These are phyloP conservation scores for Lasiommata megera DNA, from an alignment of 2,888 invertebrate species.

Conservation along the genomic window DNA sequence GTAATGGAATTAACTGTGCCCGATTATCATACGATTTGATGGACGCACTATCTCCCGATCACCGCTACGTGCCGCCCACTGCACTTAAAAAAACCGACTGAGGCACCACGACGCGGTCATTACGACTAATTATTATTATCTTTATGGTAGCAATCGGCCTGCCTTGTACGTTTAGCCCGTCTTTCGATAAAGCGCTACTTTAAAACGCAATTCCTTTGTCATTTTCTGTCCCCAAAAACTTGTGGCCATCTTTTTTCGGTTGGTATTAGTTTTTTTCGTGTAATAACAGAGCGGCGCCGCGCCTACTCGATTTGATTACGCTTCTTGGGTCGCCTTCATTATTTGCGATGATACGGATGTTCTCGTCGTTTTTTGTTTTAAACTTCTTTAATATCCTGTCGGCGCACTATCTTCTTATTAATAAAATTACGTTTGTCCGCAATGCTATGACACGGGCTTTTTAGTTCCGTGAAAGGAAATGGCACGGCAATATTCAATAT, in stretches of 20 bases:
- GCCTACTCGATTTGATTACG: conserved; percentile 50
- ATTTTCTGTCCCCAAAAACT: conserved; percentile 55
- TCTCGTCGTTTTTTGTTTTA: conserved; percentile 54
- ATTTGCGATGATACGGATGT: conserved; percentile 74
- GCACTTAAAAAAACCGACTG: conserved; percentile 58
- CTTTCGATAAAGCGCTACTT: conserved; percentile 61
- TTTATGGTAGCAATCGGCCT: conserved; percentile 75
- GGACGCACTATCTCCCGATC: conserved; percentile 77
- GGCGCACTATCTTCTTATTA: conserved; percentile 26
- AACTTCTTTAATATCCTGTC: conserved; percentile 34
- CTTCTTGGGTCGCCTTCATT: conserved; percentile 61
- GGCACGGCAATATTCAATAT: conserved; percentile 17
- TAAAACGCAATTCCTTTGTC: conserved; percentile 65
- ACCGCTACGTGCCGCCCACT: conserved; percentile 64
- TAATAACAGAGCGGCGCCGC: conserved; percentile 65
- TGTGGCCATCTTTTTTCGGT: conserved; percentile 36
- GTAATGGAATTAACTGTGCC: conserved; percentile 79
- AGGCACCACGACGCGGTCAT: conserved; percentile 65
- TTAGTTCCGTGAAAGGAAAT: conserved; percentile 29
- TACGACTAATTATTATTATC: conserved; percentile 80
- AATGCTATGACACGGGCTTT: conserved; percentile 20
- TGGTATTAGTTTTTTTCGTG: conserved; percentile 47
- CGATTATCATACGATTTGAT: conserved; percentile 81
- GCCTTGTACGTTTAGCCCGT: conserved; percentile 61
- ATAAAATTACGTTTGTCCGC: conserved; percentile 22